Evolutionary conservation across 2,888 invertebrate species (phyloP), one percentile per base, ranked within the genome.

Genomic region (Pinctada fucata): DNA sequence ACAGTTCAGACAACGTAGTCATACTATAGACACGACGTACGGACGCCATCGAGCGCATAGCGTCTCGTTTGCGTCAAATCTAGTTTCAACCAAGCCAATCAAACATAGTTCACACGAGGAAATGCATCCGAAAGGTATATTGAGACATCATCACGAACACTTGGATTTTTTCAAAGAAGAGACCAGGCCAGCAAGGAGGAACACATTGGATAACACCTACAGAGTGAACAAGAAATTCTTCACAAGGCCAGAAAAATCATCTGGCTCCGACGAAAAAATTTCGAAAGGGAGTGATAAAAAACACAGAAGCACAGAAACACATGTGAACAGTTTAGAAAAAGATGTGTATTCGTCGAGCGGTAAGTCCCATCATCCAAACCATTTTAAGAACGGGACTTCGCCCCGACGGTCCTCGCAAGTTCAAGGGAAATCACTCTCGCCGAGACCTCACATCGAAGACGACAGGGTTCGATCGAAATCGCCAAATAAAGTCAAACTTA

Each of bases 1-100:
- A 4, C 50, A 45, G 4, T 77, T 77, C 52, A 49, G 76, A 49
- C 49, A 77, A 45, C 52, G 76, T 72, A 77, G 76, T 48, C 71
- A 77, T 16, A 77, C 76, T n/a, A 72, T 77, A 10, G 76, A 77
- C 47, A 77, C 72, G 31, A 72, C 76, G 3, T 77, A 77, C 52
- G 47, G 8, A 2, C 70, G 66, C 16, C 71, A 45, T 3, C 64
- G 48, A 51, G 51, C 71, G 51, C 72, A 72, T 52, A 64, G 66
- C 50, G 76, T 77, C 16, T 70, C 70, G 66, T 77, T 77, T 13
- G 49, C 72, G 31, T 52, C 72, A 6, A 65, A 72, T 47, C 52
- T 77, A 50, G 72, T 66, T 45, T 31, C 66, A 45, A 77, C 76
- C 0, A 51, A 65, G 10, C 76, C 76, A 5, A 47, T 50, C 10